phyloP scores from a whole-genome alignment of 2,888 invertebrate species.

The Drosophila aldrichi region DNA sequence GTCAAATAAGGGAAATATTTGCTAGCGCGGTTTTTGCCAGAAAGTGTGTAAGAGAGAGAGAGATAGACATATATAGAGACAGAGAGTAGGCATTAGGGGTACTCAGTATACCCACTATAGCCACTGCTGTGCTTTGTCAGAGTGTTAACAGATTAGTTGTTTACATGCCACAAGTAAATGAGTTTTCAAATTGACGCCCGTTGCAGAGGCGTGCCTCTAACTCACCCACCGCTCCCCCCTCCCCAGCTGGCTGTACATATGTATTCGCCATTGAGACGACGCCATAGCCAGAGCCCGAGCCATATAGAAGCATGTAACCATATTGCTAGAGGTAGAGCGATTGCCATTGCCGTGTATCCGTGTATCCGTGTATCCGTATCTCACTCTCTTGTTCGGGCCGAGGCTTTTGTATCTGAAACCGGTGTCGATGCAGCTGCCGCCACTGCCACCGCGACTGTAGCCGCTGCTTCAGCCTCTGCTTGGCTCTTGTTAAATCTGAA shows the following conservation, averaged over 20 bases:
- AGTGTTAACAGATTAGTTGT: conserved; percentile 85
- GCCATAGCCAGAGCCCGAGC: conserved; percentile 33
- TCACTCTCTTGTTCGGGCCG: conserved; percentile 32
- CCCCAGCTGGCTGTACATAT: conserved; percentile 19
- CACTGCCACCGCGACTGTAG: conserved; percentile 11
- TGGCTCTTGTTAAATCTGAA: conserved; percentile 82
- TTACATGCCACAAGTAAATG: conserved; percentile 85
- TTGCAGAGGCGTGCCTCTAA: conserved; percentile 63
- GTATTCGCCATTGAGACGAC: conserved; percentile 46
- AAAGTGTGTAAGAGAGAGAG: not conserved
- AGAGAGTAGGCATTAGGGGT: not conserved
- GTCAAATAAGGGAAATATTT: conserved; percentile 71
- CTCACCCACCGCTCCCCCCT: not conserved
- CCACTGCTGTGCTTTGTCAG: conserved; percentile 62
- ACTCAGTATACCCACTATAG: not conserved
- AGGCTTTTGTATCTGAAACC: conserved; percentile 64
- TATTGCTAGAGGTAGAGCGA: conserved; percentile 29
- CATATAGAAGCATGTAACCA: conserved; percentile 23
- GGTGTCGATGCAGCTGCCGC: conserved; percentile 65
- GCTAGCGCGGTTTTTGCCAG: conserved; percentile 60
- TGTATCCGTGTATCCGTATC: conserved; percentile 48
- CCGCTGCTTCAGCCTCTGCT: conserved; percentile 40
- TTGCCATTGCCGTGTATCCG: conserved; percentile 37
- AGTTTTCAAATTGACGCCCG: conserved; percentile 78
- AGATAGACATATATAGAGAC: too few relatives aligned